Evolutionary conservation across 2,888 invertebrate species (phyloP), one percentile per base, ranked within the genome.

Genomic region (Drosophila colorata): DNA sequence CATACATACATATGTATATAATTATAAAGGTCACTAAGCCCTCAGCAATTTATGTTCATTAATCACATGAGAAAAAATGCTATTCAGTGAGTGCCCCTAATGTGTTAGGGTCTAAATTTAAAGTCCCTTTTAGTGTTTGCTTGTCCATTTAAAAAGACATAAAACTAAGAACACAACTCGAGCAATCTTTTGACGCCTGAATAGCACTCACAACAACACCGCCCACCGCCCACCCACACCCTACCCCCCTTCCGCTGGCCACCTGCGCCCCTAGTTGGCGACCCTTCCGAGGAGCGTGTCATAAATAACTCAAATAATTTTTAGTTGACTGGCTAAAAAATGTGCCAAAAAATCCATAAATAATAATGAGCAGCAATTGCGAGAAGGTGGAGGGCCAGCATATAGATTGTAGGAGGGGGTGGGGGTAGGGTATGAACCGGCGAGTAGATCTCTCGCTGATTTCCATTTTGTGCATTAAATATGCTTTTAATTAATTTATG

Each of bases 101-200:
- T 69, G 47, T 31, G 18, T n/a, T 33, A 23, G 61, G 51, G 40
- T 38, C 47, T 23, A 11, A 38, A 16, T 41, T 25, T 28, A 18
- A 63, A 73, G 72, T 47, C 83, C 49, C 72, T 82, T 79, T 80
- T 64, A 51, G 71, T 77, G 74, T 64, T 74, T 67, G 64, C 46
- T 64, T 69, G 79, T 71, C 79, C 86, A 87, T 83, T 83, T 83
- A 83, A 87, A 87, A 87, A 84, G 46, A 72, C 80, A 88, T 84
- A 71, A 83, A 87, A 69, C 70, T 60, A 69, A 76, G 69, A 68
- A 74, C 48, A 56, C 60, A 60, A 56, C 28, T 44, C 43, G 23
- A 40, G 40, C 40, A 41, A 66, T 38, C 43, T 56, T 37, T 57
- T 48, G 47, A 61, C 47, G 57, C 56, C 40, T 9, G 23, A 38